Percentiles rank a stretch among this genome's conserved stretches.
Conservation (phyloP, 2,797 vertebrate species). For the Bufotes viridis region DNA sequence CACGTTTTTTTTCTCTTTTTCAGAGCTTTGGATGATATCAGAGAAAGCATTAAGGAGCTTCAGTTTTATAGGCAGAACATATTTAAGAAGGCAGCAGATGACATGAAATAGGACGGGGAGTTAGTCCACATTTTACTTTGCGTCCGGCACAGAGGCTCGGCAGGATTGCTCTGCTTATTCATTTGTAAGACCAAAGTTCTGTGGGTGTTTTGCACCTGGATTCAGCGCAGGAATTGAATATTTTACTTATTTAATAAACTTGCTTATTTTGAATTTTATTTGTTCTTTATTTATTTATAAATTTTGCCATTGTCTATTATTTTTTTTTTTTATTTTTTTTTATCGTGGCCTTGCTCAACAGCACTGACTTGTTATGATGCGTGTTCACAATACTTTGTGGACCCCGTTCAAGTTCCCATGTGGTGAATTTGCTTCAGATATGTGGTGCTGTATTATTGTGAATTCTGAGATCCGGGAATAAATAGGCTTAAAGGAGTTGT, state of each 20-base stretch:
- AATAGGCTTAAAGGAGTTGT: too few relatives aligned
- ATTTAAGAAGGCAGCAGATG: constrained; percentile 83
- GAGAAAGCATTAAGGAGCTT: constrained; percentile 94
- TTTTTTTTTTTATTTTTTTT: too few relatives aligned
- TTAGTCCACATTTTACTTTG: too few relatives aligned
- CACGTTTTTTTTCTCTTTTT: constrained; percentile 61
- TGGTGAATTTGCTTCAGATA: too few relatives aligned
- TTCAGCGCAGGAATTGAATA: background rate
- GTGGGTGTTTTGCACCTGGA: too few relatives aligned
- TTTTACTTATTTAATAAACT: background rate
- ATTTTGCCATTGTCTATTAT: background rate
- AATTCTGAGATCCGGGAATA: too few relatives aligned
- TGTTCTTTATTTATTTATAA: background rate
- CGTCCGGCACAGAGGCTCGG: background rate
- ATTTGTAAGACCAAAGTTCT: background rate
- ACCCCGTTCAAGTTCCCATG: too few relatives aligned
- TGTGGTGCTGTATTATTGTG: too few relatives aligned
- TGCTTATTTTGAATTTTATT: constrained; percentile 12
- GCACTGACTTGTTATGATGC: background rate
- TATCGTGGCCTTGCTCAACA: too few relatives aligned
- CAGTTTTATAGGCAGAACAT: constrained; percentile 88
- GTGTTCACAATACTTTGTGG: too few relatives aligned
- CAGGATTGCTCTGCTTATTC: background rate
- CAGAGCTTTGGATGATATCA: constrained; percentile 94
- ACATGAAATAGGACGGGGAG: constrained; percentile 74